Conservation (phyloP, 2,113 vertebrate genomes). For the Xyrauchen texanus region DNA sequence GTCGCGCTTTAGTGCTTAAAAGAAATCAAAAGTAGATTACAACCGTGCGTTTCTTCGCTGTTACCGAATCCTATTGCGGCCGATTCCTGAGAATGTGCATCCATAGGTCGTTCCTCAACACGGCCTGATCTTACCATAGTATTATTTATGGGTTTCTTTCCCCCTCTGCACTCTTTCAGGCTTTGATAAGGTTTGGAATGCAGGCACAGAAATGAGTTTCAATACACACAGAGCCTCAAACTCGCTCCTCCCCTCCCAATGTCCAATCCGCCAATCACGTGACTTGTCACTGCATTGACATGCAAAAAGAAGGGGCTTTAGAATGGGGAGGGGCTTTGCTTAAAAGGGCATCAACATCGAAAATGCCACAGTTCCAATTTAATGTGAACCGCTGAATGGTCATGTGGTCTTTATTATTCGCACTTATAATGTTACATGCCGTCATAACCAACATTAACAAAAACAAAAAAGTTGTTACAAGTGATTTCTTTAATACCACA, state of each 20-base stretch:
- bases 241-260: conserved; percentile 56
- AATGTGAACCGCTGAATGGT: too few species aligned
- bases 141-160: conserved; percentile 63
- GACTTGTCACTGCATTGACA: conserved; percentile 63
- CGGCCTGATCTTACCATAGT: conserved; percentile 67
- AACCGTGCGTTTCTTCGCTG: conserved; percentile 13
- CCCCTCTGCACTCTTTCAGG: conserved; percentile 61
- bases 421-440: too few species aligned
- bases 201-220: conserved; percentile 68
- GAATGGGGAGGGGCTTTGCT: conserved; percentile 56
- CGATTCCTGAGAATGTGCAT: conserved; percentile 50
- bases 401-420: too few species aligned
- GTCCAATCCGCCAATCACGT: conserved; percentile 71
- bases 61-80: conserved; percentile 31
- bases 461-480: too few species aligned
- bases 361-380: too few species aligned
- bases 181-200: conserved; percentile 77
- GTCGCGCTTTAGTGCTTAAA: conserved; percentile 56
- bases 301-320: conserved; percentile 47
- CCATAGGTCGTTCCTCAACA: conserved; percentile 50
- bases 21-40: conserved; percentile 48
- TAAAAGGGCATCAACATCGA: conserved; percentile 57
- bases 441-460: too few species aligned
- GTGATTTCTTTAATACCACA: too few species aligned
- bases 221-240: conserved; percentile 61